Evolutionary conservation across 2,113 vertebrate species (phyloP).

Genomic region (Mystacornis crossleyi): DNA sequence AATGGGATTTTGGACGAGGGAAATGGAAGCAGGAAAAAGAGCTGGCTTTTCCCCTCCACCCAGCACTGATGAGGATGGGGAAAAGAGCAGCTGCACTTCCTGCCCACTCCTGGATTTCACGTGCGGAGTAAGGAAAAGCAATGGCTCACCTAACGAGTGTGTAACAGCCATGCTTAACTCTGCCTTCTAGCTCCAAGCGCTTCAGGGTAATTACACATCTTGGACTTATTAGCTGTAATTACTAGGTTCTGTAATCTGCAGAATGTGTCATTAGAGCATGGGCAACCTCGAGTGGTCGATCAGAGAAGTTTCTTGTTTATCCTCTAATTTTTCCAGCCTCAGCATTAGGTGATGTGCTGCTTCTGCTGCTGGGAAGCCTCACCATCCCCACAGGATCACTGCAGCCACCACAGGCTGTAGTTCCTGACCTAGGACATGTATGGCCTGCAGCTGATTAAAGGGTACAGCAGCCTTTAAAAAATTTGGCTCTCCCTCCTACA

Average conservation of each 20-base stretch:
- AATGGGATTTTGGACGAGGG: neutral
- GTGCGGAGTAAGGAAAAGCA: accelerated
- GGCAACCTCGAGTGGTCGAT: neutral
- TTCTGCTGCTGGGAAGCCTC: neutral
- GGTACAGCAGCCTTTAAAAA: neutral
- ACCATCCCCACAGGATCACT: neutral
- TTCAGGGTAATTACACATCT: conserved; percentile 22
- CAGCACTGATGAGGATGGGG: accelerated
- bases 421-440: neutral
- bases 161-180: neutral
- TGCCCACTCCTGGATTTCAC: neutral
- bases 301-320: neutral
- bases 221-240: conserved; percentile 56
- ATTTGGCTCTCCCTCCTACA: accelerated
- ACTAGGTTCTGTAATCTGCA: neutral
- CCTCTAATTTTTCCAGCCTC: neutral
- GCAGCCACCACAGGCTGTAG: neutral
- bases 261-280: neutral
- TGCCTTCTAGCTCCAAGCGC: neutral
- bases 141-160: neutral
- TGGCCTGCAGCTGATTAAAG: neutral
- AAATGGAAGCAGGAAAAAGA: neutral
- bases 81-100: neutral
- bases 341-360: neutral
- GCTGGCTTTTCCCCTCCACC: neutral